Evolutionary conservation across 2,888 invertebrate species (phyloP).

Genomic region (Anoncus sp.): DNA sequence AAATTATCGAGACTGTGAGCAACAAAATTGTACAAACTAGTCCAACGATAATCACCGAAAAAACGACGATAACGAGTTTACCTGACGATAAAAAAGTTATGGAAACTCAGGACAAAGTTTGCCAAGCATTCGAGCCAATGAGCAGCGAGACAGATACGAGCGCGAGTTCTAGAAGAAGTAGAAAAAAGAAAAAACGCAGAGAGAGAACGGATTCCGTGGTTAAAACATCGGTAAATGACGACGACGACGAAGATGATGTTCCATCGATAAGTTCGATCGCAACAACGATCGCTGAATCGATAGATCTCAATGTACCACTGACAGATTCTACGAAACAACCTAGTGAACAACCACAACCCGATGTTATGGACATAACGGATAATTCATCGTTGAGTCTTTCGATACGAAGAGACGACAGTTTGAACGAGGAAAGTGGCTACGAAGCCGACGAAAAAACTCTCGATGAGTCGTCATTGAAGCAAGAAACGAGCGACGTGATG

Average conservation of each 20-base stretch:
- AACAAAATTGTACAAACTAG: slow-evolving; percentile 76
- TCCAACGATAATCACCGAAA: slow-evolving; percentile 69
- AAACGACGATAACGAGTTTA: slow-evolving; percentile 68
- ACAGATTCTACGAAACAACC: slow-evolving; percentile 84
- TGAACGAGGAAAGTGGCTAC: slow-evolving; percentile 84
- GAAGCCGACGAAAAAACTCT: slow-evolving; percentile 91
- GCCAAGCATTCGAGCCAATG: slow-evolving; percentile 65
- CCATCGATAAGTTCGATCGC: slow-evolving; percentile 74
- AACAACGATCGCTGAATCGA: slow-evolving; percentile 85
- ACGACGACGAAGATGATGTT: too few species aligned
- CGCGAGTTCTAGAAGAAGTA: slow-evolving; percentile 65
- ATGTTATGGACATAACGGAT: slow-evolving; percentile 72
- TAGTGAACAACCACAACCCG: slow-evolving; percentile 83
- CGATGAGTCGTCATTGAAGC: slow-evolving; percentile 83
- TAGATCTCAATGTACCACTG: slow-evolving; percentile 84
- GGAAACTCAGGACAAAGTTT: slow-evolving; percentile 74
- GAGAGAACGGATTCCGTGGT: slow-evolving; percentile 65
- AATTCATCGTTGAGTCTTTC: slow-evolving; percentile 65
- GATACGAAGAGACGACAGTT: slow-evolving; percentile 80
- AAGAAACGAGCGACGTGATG: slow-evolving; percentile 79
- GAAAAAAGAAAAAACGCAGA: slow-evolving; percentile 76
- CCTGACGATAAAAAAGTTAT: slow-evolving; percentile 37
- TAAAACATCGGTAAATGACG: slow-evolving; percentile 66
- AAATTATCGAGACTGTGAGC: slow-evolving; percentile 70
- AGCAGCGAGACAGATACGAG: slow-evolving; percentile 70